These are phyloP conservation scores for Cnemophilus loriae DNA, from an alignment of 2,113 vertebrate species.

Conservation along the genomic window DNA sequence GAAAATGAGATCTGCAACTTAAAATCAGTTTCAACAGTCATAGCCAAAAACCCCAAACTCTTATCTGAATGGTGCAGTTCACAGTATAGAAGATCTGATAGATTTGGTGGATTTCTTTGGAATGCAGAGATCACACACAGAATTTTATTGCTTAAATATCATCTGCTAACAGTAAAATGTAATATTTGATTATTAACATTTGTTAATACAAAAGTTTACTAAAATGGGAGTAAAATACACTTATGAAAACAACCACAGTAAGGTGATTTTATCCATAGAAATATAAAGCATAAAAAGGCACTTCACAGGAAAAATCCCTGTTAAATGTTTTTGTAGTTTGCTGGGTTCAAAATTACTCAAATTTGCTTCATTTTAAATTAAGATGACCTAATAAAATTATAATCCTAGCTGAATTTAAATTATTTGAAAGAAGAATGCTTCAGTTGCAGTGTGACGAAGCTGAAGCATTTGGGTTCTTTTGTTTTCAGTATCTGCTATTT, in stretches of 20 bases:
- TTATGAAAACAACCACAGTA: neutral
- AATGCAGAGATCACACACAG: neutral
- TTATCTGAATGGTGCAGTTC: neutral
- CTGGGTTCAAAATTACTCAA: neutral
- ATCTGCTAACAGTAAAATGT: neutral
- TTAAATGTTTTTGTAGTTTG: neutral
- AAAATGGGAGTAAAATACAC: neutral
- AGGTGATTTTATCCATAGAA: neutral
- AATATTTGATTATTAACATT: neutral
- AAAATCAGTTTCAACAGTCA: neutral
- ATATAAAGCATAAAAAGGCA: neutral
- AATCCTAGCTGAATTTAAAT: neutral
- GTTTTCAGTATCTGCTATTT: neutral
- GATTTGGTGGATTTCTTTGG: neutral
- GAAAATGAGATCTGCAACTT: neutral
- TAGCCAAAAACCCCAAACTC: fast-evolving
- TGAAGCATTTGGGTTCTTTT: neutral
- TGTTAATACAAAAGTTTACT: neutral
- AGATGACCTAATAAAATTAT: neutral
- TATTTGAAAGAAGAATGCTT: neutral
- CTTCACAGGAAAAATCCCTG: neutral
- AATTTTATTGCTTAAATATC: neutral
- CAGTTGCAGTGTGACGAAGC: neutral
- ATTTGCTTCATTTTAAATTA: neutral
- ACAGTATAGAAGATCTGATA: neutral